Base-by-base conservation (phyloP, 2,888 invertebrate genomes). In the Holacanthella duospinosa region DNA sequence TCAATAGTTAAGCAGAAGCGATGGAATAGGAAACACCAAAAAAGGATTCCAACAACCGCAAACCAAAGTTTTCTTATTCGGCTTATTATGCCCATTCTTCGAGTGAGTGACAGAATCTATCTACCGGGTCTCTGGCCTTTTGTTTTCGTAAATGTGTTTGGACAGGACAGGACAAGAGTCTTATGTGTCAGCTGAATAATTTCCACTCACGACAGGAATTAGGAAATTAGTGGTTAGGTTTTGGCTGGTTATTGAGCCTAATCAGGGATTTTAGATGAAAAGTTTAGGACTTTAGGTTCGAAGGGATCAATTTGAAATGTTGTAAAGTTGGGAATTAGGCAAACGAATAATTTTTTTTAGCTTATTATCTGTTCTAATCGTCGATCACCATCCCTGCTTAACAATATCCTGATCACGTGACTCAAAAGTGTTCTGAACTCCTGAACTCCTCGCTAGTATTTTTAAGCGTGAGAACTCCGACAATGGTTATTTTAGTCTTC, bases 111-210 rank as follows among this genome's bases (percentile, higher is more conserved):
- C n/a, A n/a, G n/a, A n/a, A n/a, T n/a, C n/a, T n/a, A n/a, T n/a
- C n/a, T n/a, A n/a, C n/a, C n/a, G n/a, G n/a, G n/a, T n/a, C n/a
- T n/a, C n/a, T n/a, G n/a, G n/a, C n/a, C n/a, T n/a, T n/a, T 48
- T 48, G 48, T 48, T 48, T 48, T 21, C 48, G 21, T 48, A 48
- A 48, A 48, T 48, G 4, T 48, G 48, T 48, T 48, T 48, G 48
- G n/a, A 48, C 48, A 48, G 48, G 48, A 48, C 48, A 21, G 21
- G n/a, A 21, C 48, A 48, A 21, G 36, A 12, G 16, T 36, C 9
- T 36, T 36, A 6, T n/a, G 36, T 48, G 48, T 4, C 16, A 21
- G 19, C 16, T 9, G 48, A 4, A n/a, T 9, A 4, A 48, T 48
- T 48, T n/a, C 19, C 48, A 48, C 4, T 36, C n/a, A 36, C 36